Conservation (phyloP, 2,113 vertebrate species). For the Athene noctua region DNA sequence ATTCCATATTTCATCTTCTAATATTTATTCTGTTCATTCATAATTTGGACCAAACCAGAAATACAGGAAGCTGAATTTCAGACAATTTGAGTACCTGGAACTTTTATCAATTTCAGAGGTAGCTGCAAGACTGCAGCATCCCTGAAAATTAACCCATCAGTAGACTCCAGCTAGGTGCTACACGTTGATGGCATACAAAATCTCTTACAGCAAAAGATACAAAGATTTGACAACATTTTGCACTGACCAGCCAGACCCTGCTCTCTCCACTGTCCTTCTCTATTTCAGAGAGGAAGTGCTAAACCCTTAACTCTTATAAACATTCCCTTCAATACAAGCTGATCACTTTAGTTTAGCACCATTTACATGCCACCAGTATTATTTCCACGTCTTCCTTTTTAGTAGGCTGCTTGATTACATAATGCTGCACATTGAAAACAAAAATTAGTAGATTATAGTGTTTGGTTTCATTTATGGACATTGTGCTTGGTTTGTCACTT, state of each 20-base stretch:
- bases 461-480: constrained; percentile 46
- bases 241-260: neutral
- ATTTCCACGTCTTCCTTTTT: constrained; percentile 10
- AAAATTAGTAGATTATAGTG: constrained; percentile 48
- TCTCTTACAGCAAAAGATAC: neutral
- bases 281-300: neutral
- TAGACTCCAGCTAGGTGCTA: neutral
- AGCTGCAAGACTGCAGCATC: neutral
- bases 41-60: neutral
- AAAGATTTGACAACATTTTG: neutral
- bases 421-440: neutral
- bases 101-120: neutral
- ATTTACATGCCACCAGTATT: constrained; percentile 10
- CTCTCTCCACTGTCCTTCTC: neutral
- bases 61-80: neutral
- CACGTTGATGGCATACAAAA: neutral
- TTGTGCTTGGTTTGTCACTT: neutral
- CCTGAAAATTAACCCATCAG: neutral
- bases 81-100: neutral
- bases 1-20: neutral
- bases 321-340: neutral
- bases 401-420: neutral
- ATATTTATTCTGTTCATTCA: neutral
- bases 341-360: neutral
- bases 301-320: neutral